Percentiles rank a stretch among this genome's conserved stretches.
Evolutionary conservation across 2,888 invertebrate species (phyloP).

Genomic region (Xestoiulus laeticollis): DNA sequence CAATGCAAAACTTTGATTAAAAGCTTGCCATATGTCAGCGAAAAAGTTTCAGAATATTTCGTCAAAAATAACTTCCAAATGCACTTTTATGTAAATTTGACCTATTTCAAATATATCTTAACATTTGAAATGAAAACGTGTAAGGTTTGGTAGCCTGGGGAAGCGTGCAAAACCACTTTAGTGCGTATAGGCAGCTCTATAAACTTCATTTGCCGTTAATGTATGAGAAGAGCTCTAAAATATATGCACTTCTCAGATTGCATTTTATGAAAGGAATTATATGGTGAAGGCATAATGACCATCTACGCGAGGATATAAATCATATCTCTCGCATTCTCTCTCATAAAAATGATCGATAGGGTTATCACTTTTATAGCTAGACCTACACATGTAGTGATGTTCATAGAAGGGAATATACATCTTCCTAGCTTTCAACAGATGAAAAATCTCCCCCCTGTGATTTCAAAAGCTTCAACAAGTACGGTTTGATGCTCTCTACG

Average conservation of each 20-base stretch:
- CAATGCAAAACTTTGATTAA: not conserved
- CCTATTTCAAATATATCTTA: not conserved
- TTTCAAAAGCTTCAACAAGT: conserved; percentile 39
- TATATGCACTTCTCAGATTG: conserved; percentile 20
- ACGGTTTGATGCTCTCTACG: not conserved
- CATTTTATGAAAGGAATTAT: conserved; percentile 43
- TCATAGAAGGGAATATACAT: not conserved
- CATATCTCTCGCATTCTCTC: conserved; percentile 10
- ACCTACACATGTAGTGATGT: not conserved
- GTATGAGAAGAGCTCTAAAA: not conserved
- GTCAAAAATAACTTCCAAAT: not conserved
- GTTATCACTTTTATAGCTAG: not conserved
- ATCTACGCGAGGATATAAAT: conserved; percentile 24
- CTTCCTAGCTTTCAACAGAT: conserved; percentile 27
- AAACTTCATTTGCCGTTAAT: conserved; percentile 35
- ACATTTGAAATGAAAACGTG: conserved; percentile 21
- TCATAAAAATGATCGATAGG: conserved; percentile 40
- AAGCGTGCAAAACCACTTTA: conserved; percentile 24
- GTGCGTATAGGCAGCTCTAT: not conserved
- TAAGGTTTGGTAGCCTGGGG: not conserved
- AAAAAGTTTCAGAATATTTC: not conserved
- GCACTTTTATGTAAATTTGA: conserved; percentile 5
- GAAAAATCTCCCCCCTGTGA: conserved; percentile 24
- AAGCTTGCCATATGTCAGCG: not conserved
- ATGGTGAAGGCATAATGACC: conserved; percentile 17